A percentile compares a stretch with the other conserved stretches of the same genome.
These are phyloP conservation scores for Reinhardtius hippoglossoides DNA, from an alignment of 2,113 vertebrate species.

Conservation along the genomic window DNA sequence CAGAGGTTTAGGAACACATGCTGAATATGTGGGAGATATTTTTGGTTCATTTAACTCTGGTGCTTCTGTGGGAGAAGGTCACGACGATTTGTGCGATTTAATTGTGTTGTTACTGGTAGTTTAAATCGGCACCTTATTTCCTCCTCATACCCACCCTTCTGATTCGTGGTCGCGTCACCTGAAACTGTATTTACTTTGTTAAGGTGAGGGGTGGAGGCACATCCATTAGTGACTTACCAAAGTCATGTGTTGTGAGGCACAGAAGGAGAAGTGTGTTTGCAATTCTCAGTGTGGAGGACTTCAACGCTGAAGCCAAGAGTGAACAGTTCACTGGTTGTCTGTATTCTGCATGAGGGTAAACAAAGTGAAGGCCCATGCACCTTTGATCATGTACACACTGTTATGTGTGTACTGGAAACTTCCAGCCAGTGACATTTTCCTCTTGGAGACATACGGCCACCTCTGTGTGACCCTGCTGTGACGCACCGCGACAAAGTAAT, in stretches of 20 bases:
- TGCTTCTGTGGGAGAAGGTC: not conserved
- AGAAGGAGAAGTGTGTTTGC: conserved; percentile 51
- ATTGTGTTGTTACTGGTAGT: not conserved
- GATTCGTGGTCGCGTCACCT: conserved; percentile 45
- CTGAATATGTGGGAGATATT: not conserved
- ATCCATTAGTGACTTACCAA: conserved; percentile 45
- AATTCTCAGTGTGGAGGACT: conserved; percentile 35
- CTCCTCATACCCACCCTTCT: not conserved
- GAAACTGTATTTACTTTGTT: conserved; percentile 67
- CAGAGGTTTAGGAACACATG: not conserved
- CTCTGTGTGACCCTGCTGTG: conserved; percentile 7
- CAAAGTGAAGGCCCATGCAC: not conserved
- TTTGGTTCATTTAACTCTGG: not conserved
- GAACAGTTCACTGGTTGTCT: not conserved
- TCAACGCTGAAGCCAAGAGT: conserved; percentile 7
- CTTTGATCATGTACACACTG: not conserved
- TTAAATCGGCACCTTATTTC: not conserved
- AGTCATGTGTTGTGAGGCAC: conserved; percentile 30
- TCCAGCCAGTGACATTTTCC: not conserved
- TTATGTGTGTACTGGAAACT: conserved; percentile 37
- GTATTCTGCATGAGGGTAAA: not conserved
- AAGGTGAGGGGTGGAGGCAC: conserved; percentile 42
- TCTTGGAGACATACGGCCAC: not conserved
- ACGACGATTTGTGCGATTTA: not conserved
- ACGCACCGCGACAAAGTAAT: not conserved